Evolutionary conservation across 2,888 invertebrate species (phyloP), one percentile per base, ranked within the genome.

Genomic region (Zygogramma bicolorata): DNA sequence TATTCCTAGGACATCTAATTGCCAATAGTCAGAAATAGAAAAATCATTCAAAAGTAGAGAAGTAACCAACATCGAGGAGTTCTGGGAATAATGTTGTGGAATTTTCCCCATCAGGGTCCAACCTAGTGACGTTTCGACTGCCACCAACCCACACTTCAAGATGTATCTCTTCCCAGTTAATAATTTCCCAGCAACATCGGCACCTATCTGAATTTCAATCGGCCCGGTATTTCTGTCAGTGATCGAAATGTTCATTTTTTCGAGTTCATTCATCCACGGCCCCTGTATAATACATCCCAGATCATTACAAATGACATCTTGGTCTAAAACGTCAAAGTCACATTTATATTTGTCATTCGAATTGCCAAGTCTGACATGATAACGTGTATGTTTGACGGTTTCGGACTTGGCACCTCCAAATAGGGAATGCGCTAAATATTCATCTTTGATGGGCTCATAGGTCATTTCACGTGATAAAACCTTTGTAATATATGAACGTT

Each of bases 1-100:
- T 13, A 65, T 65, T 15, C 53, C 53, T 6, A 57, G 53, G 10
- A 65, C 29, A 49, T 65, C 65, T 8, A 65, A 25, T 7, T 22
- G 4, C 59, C 29, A 59, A 7, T n/a, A 15, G 15, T 18, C 53
- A 18, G 53, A 13, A 8, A 53, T n/a, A 22, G 3, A 15, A 18
- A 8, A 40, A n/a, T 40, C 7, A 31, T 13, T 40, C 3, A 13
- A n/a, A 40, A 40, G 13, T 13, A 2, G 13, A 40, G 40, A 31
- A 18, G 53, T 3, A 25, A 53, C 25, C 15, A n/a, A 6, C 53
- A 25, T 53, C n/a, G n/a, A n/a, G n/a, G n/a, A n/a, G n/a, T 7
- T 53, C 7, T n/a, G n/a, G n/a, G n/a, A 7, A 7, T 6, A 8
- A 18, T 4, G 5, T n/a, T 53, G n/a, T 53, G 7, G n/a, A 13